phyloP scores from a whole-genome alignment of 2,888 invertebrate species.

The Acanthosepion lycidas region DNA sequence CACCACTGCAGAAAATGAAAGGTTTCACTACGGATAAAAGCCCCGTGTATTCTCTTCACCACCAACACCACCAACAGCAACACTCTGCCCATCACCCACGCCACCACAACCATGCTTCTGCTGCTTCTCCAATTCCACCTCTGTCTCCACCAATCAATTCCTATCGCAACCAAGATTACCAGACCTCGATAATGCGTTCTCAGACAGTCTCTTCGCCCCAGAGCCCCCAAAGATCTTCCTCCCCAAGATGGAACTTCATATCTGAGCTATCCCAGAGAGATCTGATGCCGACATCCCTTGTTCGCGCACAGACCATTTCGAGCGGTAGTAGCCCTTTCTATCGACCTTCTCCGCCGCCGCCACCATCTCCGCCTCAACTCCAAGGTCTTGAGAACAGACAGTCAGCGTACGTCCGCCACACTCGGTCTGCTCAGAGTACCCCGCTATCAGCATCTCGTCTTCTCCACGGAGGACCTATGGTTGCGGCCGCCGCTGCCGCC shows the following conservation, averaged over 20 bases:
- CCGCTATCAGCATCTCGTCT: slow-evolving; percentile 38
- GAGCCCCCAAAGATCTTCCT: background rate
- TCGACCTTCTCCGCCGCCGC: background rate
- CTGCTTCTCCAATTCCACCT: background rate
- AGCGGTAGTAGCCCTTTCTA: background rate
- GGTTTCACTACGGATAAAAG: background rate
- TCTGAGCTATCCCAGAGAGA: background rate
- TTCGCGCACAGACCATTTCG: background rate
- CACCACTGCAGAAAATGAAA: background rate
- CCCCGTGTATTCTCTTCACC: background rate
- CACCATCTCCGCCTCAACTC: background rate
- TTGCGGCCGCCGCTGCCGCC: background rate
- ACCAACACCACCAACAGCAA: slow-evolving; percentile 44
- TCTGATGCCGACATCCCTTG: slow-evolving; percentile 3
- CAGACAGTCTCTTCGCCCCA: slow-evolving; percentile 35
- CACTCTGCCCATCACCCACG: background rate
- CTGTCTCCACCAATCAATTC: background rate
- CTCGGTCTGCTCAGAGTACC: slow-evolving; percentile 36
- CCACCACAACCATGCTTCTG: background rate
- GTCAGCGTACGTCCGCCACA: slow-evolving; percentile 18
- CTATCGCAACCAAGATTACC: background rate
- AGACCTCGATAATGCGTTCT: background rate
- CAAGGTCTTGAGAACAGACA: background rate
- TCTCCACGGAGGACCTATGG: background rate
- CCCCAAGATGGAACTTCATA: slow-evolving; percentile 13